Evolutionary conservation across 2,888 invertebrate species (phyloP).

Genomic region (Parelbella ahira): DNA sequence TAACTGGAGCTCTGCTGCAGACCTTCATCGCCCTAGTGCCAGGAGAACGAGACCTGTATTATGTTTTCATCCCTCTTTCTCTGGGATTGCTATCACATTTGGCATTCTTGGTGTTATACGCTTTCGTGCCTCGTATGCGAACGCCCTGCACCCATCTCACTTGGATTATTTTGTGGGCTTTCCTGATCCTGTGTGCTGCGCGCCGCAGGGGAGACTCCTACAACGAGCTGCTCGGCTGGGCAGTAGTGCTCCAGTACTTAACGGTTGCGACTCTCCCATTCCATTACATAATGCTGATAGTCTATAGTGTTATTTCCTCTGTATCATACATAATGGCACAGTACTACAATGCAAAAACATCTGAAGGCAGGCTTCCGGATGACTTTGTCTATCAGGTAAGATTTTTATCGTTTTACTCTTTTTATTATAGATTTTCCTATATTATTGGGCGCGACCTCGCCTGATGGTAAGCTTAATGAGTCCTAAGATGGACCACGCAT

Average conservation of each 20-base stretch:
- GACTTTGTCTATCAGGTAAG: slow-evolving; percentile 64
- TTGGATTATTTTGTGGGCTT: slow-evolving; percentile 81
- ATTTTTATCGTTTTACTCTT: background rate
- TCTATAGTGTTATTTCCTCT: slow-evolving; percentile 55
- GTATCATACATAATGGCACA: slow-evolving; percentile 57
- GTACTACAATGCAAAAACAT: slow-evolving; percentile 55
- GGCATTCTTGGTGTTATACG: slow-evolving; percentile 46
- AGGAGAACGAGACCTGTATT: slow-evolving; percentile 56
- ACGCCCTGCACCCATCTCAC: slow-evolving; percentile 82
- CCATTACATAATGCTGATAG: slow-evolving; percentile 50
- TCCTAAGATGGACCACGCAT: too few species aligned
- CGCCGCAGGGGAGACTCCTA: slow-evolving; percentile 72
- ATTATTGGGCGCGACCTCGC: too few species aligned
- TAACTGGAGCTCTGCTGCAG: slow-evolving; percentile 58
- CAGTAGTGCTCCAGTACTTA: slow-evolving; percentile 86
- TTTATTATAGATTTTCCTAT: too few species aligned
- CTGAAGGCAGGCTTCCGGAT: slow-evolving; percentile 51
- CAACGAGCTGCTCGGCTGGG: slow-evolving; percentile 87
- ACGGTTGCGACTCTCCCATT: slow-evolving; percentile 88
- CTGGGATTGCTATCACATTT: slow-evolving; percentile 47
- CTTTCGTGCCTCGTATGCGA: slow-evolving; percentile 53
- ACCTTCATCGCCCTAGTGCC: slow-evolving; percentile 59
- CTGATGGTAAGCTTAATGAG: too few species aligned
- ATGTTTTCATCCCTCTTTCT: slow-evolving; percentile 50
- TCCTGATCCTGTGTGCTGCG: slow-evolving; percentile 61